Base-by-base conservation (phyloP, 2,888 invertebrate genomes). In the Crepidodera aurea region DNA sequence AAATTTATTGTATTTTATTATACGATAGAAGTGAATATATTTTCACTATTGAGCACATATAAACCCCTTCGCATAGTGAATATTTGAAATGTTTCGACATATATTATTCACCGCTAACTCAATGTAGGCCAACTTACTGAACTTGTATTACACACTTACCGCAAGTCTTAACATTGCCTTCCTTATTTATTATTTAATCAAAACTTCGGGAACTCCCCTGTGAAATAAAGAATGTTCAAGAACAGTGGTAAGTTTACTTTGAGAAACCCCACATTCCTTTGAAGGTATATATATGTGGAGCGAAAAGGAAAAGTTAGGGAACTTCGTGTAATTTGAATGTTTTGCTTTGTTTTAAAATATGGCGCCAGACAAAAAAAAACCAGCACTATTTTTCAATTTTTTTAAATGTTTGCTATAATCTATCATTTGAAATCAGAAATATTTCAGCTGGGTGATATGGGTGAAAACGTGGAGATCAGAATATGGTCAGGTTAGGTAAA, bases 131-230 rank as follows among this genome's bases (percentile, higher is more conserved):
- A 57, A 37, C 57, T 37, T 57, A 32, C 32, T 15, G 27, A 57
- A 50, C 39, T 57, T 57, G 57, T 57, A 57, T 22, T 57, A 57
- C 39, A 57, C 57, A 57, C 57, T 57, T 48, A 32, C 57, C 48
- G 37, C 50, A 46, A 56, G 34, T 56, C 19, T 46, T 46, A 46
- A 44, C 46, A 57, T 22, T 22, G 48, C 39, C 22, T 50, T 39
- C 18, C 48, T 55, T 22, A 53, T 53, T 39, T 48, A 57, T 57
- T 57, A 57, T 57, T 57, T 57, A 57, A 57, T 57, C 57, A 48
- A 57, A 37, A 57, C 48, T 57, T 57, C 19, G 2, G 39, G 10
- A 27, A 50, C 27, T 57, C 48, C 57, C 57, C 18, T 13, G 48
- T 39, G 48, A 37, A 39, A 48, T 57, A 39, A 48, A 57, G 48